Percentiles rank a stretch among this genome's conserved stretches.
These are phyloP conservation scores for Erythrocebus patas DNA, from an alignment of 2,113 vertebrate species.

Conservation along the genomic window DNA sequence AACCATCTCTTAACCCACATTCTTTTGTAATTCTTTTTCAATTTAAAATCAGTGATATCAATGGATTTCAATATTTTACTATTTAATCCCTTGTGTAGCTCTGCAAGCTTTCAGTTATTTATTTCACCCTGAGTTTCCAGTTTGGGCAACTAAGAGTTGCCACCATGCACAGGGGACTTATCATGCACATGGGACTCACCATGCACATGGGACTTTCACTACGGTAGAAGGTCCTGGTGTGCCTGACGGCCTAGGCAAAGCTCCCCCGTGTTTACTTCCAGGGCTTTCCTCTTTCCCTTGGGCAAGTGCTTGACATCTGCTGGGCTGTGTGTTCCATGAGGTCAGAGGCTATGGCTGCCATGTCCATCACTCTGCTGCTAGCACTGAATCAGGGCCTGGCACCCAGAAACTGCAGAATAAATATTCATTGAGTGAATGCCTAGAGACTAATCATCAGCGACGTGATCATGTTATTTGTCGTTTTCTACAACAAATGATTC, in stretches of 20 bases:
- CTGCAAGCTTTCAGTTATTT: background rate
- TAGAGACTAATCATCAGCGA: background rate
- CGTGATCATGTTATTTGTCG: background rate
- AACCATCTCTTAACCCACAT: background rate
- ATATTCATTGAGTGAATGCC: conserved; percentile 3
- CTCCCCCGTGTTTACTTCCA: background rate
- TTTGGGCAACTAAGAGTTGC: background rate
- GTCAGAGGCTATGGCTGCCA: background rate
- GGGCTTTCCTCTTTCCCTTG: background rate
- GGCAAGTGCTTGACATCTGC: background rate
- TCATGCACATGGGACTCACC: background rate
- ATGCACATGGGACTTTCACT: background rate
- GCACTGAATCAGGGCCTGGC: background rate
- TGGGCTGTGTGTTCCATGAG: background rate
- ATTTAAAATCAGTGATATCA: background rate
- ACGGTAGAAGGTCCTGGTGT: background rate
- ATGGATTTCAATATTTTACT: background rate
- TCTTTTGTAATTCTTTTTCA: background rate
- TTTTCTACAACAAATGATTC: background rate
- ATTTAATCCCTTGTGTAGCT: background rate
- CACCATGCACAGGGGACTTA: background rate
- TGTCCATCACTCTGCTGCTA: background rate
- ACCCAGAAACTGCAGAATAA: conserved; percentile 13
- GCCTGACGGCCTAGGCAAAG: background rate
- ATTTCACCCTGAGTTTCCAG: conserved; percentile 19